These are phyloP conservation scores for Sympetrum striolatum DNA, from an alignment of 2,888 invertebrate species.

Conservation along the genomic window DNA sequence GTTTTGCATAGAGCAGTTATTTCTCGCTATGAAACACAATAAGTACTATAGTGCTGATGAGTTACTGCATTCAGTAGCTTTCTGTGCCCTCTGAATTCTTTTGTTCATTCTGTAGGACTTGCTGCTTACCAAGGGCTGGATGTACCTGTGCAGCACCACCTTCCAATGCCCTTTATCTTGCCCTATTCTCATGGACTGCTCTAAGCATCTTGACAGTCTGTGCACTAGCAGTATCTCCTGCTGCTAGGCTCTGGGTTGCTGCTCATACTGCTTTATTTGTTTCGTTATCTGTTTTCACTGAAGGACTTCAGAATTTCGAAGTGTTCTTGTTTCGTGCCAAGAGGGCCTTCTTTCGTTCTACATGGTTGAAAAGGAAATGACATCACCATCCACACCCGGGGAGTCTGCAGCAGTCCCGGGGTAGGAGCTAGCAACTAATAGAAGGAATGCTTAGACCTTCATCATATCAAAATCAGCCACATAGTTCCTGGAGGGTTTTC, in stretches of 20 bases:
- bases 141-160: constrained; percentile 49
- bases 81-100: neutral
- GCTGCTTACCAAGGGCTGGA: neutral
- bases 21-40: too few relatives aligned
- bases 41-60: too few relatives aligned
- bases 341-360: neutral
- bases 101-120: neutral
- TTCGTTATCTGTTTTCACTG: constrained; percentile 64
- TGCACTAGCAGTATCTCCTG: constrained; percentile 57
- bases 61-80: neutral
- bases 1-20: too few relatives aligned
- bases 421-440: constrained; percentile 1
- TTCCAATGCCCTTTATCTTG: constrained; percentile 61
- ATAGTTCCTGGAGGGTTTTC: neutral
- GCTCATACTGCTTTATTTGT: constrained; percentile 65
- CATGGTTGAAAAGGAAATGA: constrained; percentile 18
- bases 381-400: constrained; percentile 19
- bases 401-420: neutral
- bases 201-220: constrained; percentile 62
- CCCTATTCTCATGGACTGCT: constrained; percentile 72
- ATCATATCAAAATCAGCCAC: neutral
- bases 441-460: neutral
- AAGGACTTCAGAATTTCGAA: constrained; percentile 69
- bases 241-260: constrained; percentile 65
- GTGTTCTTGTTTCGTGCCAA: constrained; percentile 52